phyloP scores from a whole-genome alignment of 2,113 vertebrate genomes.

The Muntiacus muntjak region DNA sequence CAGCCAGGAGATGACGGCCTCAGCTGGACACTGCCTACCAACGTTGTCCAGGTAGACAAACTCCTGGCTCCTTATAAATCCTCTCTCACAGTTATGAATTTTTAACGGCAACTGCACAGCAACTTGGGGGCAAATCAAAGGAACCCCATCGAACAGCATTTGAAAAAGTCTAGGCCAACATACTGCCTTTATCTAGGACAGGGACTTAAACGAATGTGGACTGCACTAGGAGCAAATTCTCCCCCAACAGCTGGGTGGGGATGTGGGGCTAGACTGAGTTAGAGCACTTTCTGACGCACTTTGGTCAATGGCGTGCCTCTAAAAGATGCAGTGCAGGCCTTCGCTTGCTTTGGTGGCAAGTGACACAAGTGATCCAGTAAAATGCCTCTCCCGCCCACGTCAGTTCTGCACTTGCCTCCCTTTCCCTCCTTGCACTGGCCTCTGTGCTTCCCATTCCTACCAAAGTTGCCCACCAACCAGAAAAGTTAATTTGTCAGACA shows the following conservation, averaged over 20 bases:
- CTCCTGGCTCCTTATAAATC: not conserved
- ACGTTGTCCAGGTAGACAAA: not conserved
- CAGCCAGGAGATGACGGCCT: not conserved
- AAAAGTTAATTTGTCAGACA: not conserved
- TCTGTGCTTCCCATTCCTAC: not conserved
- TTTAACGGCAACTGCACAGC: not conserved
- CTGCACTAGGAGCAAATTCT: not conserved
- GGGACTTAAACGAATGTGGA: too few species aligned
- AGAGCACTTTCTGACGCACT: not conserved
- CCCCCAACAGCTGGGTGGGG: not conserved
- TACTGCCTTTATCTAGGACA: not conserved
- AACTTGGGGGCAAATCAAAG: not conserved
- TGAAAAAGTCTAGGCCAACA: not conserved
- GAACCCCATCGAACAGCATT: not conserved
- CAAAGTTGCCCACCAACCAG: not conserved
- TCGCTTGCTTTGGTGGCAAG: not conserved
- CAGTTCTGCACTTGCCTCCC: not conserved
- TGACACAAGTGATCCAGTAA: not conserved
- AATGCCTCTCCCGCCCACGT: rapidly evolving
- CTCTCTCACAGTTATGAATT: not conserved
- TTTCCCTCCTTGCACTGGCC: not conserved
- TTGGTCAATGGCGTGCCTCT: not conserved
- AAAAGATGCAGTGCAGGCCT: not conserved
- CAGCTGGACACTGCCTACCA: not conserved
- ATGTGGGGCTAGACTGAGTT: not conserved